Conservation (phyloP, 1,140 invertebrate genomes). For the Sminthurides bifidus region DNA sequence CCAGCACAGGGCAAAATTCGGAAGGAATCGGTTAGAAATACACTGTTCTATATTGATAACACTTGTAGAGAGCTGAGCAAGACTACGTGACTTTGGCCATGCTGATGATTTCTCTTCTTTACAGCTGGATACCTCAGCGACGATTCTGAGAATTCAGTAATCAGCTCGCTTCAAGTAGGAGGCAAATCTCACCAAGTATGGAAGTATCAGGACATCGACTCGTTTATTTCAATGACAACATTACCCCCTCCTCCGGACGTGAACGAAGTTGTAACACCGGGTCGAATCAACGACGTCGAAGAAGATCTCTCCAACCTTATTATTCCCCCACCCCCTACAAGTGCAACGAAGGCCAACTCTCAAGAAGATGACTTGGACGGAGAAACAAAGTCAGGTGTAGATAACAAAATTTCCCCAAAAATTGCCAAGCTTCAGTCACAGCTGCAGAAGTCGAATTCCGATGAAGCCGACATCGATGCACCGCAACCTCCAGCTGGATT, state of each 20-base stretch:
- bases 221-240: conserved; percentile 67
- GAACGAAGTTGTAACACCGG: background rate
- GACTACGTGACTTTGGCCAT: no score
- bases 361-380: no score
- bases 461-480: background rate
- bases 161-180: conserved; percentile 1
- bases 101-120: no score
- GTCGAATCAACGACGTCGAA: background rate
- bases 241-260: conserved; percentile 52
- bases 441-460: conserved; percentile 4
- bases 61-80: no score
- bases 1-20: conserved; percentile 2
- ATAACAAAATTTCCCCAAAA: conserved; percentile 22
- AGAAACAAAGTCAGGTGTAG: conserved; percentile 26
- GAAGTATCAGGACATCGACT: conserved; percentile 49
- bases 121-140: conserved; percentile 1
- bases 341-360: conserved; percentile 41
- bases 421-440: conserved; percentile 19
- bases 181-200: background rate
- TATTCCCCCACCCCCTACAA: conserved; percentile 32
- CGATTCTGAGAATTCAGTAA: conserved; percentile 2
- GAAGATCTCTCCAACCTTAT: conserved; percentile 39
- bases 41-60: no score
- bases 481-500: background rate
- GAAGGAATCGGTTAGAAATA: conserved; percentile 10